Conservation (phyloP, 2,888 invertebrate species). For the Lithophane leautieri region DNA sequence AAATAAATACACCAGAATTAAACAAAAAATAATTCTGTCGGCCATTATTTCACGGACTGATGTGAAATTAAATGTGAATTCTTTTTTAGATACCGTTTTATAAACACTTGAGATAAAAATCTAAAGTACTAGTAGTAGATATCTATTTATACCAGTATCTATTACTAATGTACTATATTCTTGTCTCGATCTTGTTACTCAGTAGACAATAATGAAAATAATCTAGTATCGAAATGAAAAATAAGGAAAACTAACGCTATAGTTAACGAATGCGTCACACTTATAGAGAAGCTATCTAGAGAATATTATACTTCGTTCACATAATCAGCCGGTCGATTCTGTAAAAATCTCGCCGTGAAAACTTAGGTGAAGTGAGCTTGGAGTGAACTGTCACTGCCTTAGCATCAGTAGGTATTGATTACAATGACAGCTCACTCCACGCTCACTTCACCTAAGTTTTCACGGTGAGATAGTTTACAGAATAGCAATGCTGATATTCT, state of each 20-base stretch:
- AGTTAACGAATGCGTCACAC: neutral
- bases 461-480: no score
- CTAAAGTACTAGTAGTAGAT: neutral
- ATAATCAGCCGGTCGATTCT: no score
- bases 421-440: no score
- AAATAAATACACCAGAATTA: constrained; percentile 26
- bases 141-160: neutral
- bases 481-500: no score
- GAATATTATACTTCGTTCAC: neutral
- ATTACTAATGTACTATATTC: neutral
- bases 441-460: no score
- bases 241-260: neutral
- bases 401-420: no score
- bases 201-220: neutral
- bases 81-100: constrained; percentile 1
- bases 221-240: neutral
- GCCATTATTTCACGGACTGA: constrained; percentile 6
- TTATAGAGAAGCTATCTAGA: neutral
- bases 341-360: no score
- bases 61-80: neutral
- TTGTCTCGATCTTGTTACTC: constrained; percentile 1
- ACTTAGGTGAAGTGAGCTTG: no score
- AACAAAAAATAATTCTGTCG: neutral
- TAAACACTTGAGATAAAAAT: constrained; percentile 12
- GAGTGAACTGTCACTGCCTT: no score